Evolutionary conservation across 1,140 invertebrate species (phyloP).

Genomic region (Mya arenaria): DNA sequence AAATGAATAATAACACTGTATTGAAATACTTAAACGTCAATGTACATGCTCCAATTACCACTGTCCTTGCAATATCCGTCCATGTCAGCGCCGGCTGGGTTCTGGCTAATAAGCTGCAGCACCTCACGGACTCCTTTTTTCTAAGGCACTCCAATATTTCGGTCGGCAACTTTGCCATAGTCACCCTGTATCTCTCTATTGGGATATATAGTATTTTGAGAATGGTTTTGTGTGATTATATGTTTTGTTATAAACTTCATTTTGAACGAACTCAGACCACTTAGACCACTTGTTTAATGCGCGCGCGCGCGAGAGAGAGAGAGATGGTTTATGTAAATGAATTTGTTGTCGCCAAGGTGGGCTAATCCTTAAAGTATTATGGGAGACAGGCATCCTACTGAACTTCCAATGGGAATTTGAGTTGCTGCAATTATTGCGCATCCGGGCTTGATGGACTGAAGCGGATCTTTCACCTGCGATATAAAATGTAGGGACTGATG

Average conservation of each 20-base stretch:
- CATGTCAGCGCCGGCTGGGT: slow-evolving; percentile 36
- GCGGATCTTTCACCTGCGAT: too few relatives aligned
- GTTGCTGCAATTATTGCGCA: too few relatives aligned
- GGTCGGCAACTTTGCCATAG: neutral
- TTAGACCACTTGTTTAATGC: neutral
- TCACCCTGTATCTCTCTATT: slow-evolving; percentile 28
- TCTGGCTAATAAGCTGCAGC: slow-evolving; percentile 38
- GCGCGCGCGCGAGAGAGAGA: neutral
- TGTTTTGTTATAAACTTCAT: neutral
- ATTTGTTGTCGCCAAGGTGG: too few relatives aligned
- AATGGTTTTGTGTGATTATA: neutral
- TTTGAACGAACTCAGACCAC: neutral
- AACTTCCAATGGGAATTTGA: too few relatives aligned
- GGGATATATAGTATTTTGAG: neutral
- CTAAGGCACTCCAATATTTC: neutral
- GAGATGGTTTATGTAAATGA: neutral
- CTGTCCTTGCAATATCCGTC: slow-evolving; percentile 28
- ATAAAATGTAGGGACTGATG: too few relatives aligned
- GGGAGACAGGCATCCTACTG: too few relatives aligned
- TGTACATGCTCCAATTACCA: too few relatives aligned
- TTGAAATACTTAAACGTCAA: too few relatives aligned
- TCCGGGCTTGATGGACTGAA: too few relatives aligned
- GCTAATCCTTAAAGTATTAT: too few relatives aligned
- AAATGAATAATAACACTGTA: too few relatives aligned
- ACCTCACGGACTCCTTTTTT: slow-evolving; percentile 23